Base-by-base conservation (phyloP, 2,113 vertebrate species). In the Copsychus sechellarum region DNA sequence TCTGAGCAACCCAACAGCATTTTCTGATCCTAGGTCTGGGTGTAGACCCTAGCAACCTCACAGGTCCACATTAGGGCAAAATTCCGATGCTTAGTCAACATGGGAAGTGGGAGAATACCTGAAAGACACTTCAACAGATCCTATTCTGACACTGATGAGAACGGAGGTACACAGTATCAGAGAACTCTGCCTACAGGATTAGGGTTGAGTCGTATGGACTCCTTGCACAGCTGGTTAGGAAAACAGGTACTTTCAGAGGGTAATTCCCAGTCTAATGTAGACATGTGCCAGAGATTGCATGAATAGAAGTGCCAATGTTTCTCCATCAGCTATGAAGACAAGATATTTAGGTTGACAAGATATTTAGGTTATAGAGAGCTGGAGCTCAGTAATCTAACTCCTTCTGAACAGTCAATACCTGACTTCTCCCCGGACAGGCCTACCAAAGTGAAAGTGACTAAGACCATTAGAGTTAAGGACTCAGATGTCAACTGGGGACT, bases 61-160 rank as follows among this genome's bases (percentile, higher is more conserved):
- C 21, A 58, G 43, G 24, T 72, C 14, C 36, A 31, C 48, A 9
- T 15, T 8, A 67, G 26, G 57, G 22, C 11, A 85, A 91, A 76
- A 85, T 58, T n/a, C 38, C 31, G n/a, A 8, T 78, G 24, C 10
- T 47, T 25, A 33, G 29, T 64, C 47, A 51, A 25, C 3, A 1
- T 21, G 9, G 48, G 34, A 88, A 70, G 62, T 7, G 58, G 48
- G 22, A 79, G 19, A 81, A 65, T 7, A 34, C 6, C 21, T 58
- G 25, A 51, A 74, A 23, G 40, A 48, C 56, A 5, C 10, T 42
- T 66, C 51, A 54, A 26, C 14, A 86, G 26, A 67, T 71, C 48
- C 31, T 5, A 1, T 38, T 81, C 42, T 50, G 77, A 71, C 43
- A 22, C 28, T 36, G 45, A 21, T 0, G 0, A 31, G 7, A 51